A percentile compares a stretch with the other conserved stretches of the same genome.
Conservation (phyloP, 2,113 vertebrate species). For the Piaya cayana region DNA sequence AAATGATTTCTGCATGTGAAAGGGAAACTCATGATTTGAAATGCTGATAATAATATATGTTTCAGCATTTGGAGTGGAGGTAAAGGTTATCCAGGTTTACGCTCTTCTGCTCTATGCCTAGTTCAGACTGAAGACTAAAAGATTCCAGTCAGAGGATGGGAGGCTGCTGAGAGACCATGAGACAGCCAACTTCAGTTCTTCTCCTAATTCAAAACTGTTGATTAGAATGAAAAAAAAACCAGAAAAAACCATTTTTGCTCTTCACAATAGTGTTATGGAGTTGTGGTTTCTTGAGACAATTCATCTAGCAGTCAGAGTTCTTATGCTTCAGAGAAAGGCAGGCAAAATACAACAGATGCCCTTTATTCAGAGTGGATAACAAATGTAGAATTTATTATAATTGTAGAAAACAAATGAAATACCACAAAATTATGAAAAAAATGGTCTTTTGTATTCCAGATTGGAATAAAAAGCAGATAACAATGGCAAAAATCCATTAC, state of each 20-base stretch:
- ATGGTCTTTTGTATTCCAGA: neutral
- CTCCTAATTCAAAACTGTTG: neutral
- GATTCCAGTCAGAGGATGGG: neutral
- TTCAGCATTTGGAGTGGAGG: neutral
- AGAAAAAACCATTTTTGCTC: neutral
- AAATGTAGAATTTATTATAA: neutral
- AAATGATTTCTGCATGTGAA: neutral
- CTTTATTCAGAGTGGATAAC: neutral
- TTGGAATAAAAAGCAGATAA: neutral
- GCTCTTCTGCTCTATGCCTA: neutral
- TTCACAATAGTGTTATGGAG: neutral
- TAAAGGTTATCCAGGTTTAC: neutral
- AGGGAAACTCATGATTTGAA: neutral
- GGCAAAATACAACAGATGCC: neutral
- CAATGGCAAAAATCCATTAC: neutral
- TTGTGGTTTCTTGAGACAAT: slow-evolving; percentile 26
- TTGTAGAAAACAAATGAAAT: neutral
- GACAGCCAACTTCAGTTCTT: neutral
- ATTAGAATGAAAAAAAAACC: neutral
- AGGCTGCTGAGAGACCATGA: neutral
- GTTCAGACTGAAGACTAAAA: neutral
- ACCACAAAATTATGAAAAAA: neutral
- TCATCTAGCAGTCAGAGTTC: neutral
- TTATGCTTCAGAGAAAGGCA: neutral
- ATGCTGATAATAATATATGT: neutral